Evolutionary conservation across 2,888 invertebrate genomes (phyloP).

Genomic region (Microctonus brassicae): DNA sequence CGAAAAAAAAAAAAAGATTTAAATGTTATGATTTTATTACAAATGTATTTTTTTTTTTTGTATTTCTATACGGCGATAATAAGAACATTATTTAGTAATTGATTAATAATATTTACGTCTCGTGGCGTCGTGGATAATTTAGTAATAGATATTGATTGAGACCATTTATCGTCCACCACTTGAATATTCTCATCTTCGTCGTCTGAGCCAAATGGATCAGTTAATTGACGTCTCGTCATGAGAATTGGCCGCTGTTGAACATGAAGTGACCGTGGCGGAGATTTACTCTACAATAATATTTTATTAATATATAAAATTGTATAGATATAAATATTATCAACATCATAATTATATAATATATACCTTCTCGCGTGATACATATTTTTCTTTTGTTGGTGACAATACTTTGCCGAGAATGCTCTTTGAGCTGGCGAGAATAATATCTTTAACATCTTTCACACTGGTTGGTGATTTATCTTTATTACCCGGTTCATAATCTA

Average conservation of each 20-base stretch:
- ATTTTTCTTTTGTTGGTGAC: slow-evolving; percentile 81
- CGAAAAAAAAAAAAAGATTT: background rate
- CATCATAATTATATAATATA: background rate
- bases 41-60: background rate
- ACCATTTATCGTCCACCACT: slow-evolving; percentile 64
- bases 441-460: slow-evolving; percentile 80
- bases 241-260: slow-evolving; percentile 70
- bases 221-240: slow-evolving; percentile 88
- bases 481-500: slow-evolving; percentile 61
- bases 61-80: no score
- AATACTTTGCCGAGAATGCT: slow-evolving; percentile 81
- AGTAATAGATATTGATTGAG: slow-evolving; percentile 62
- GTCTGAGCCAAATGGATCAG: slow-evolving; percentile 92
- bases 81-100: slow-evolving; percentile 5
- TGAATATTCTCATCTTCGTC: slow-evolving; percentile 74
- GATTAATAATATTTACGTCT: slow-evolving; percentile 63
- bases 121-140: slow-evolving; percentile 64
- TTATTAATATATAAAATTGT: background rate
- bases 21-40: background rate
- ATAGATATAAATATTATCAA: slow-evolving; percentile 13
- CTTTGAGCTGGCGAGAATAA: slow-evolving; percentile 79
- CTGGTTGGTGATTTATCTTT: slow-evolving; percentile 74
- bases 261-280: slow-evolving; percentile 63
- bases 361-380: slow-evolving; percentile 69
- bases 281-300: slow-evolving; percentile 64